Conservation (phyloP, 1,140 invertebrate species). For the Dendrolimus kikuchii region DNA sequence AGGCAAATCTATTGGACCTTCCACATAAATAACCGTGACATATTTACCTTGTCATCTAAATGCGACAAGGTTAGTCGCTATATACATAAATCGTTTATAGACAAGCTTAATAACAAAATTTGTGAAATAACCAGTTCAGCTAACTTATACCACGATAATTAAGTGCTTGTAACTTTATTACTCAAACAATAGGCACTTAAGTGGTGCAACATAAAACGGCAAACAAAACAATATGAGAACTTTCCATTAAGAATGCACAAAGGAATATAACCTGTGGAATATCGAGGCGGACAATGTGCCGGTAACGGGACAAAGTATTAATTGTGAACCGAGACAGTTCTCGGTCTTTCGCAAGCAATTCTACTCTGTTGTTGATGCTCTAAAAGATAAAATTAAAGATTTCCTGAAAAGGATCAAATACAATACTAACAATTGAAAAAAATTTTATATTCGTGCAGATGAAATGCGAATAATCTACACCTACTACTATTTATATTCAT, state of each 20-base stretch:
- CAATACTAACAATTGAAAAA: no score
- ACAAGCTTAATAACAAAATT: no score
- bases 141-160: background rate
- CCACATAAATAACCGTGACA: no score
- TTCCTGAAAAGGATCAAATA: no score
- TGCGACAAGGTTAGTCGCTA: no score
- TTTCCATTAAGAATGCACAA: conserved; percentile 47
- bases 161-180: conserved; percentile 7
- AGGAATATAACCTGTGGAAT: conserved; percentile 49
- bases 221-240: conserved; percentile 47
- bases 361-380: conserved; percentile 3
- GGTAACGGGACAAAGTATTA: conserved; percentile 62
- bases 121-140: no score
- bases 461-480: no score
- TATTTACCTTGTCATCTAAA: no score
- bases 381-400: background rate
- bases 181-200: conserved; percentile 6
- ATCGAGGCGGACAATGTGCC: conserved; percentile 58
- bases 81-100: no score
- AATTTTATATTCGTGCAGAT: no score
- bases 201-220: conserved; percentile 30
- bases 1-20: no score
- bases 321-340: conserved; percentile 57
- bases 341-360: conserved; percentile 50
- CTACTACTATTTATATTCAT: no score